Evolutionary conservation across 2,888 invertebrate genomes (phyloP), one percentile per base, ranked within the genome.

Genomic region (Folsomia candida): DNA sequence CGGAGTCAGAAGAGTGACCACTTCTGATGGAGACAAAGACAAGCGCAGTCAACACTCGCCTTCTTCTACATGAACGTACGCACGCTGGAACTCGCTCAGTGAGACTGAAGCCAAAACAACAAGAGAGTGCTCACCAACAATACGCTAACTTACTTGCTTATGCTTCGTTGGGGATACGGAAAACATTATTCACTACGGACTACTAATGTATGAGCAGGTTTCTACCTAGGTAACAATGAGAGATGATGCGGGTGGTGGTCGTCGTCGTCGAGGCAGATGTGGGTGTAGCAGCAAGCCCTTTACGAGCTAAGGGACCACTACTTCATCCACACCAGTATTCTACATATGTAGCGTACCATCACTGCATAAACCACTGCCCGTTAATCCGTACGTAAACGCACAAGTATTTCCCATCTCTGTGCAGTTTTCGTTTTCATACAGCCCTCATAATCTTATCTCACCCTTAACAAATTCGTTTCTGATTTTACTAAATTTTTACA

Each of bases 201-300:
- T 6, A 26, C 59, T 27, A 26, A 59, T 59, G 24, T 27, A 59
- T 22, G 59, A 37, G 37, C 37, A 37, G 37, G 37, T 37, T 37
- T 37, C 4, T 4, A 14, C 14, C 14, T 4, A 37, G 37, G 37
- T 37, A 37, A 37, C 37, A 37, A 37, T 37, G 37, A 14, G 14
- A 37, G 4, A 14, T 4, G 37, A 37, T 37, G 59, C 9, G 59
- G 24, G 59, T 22, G 2, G 59, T 22, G 59, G 66, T 68, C 68
- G 68, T 73, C 68, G 70, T 65, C 70, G 68, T 70, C 71, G 74
- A 71, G 74, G 74, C 74, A 74, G 74, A 74, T 74, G 74, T 74
- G 71, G 70, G 70, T 68, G 74, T 70, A 70, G n/a, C n/a, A n/a
- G n/a, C n/a, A n/a, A n/a, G n/a, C n/a, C n/a, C n/a, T n/a, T n/a